phyloP scores from a whole-genome alignment of 2,888 invertebrate genomes.

The Sesamia inferens region DNA sequence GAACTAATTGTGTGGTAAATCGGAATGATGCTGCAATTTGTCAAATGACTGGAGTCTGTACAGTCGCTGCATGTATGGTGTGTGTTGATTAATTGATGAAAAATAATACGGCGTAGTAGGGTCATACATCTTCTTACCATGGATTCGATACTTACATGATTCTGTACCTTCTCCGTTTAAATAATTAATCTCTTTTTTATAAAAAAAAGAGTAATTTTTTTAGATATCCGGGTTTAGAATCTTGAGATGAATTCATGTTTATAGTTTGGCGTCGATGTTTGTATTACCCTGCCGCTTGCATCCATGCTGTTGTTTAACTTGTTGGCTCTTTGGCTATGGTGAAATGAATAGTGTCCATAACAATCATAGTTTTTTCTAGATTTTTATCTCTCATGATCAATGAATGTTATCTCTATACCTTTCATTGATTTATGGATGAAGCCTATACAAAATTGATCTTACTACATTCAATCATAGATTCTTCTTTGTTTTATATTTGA shows the following conservation, averaged over 20 bases:
- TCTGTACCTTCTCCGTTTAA: too few relatives aligned
- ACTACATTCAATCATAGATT: not conserved
- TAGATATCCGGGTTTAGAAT: not conserved
- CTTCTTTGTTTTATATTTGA: not conserved
- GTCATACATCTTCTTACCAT: too few relatives aligned
- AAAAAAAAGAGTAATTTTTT: not conserved
- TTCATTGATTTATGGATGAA: not conserved
- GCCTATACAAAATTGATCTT: not conserved
- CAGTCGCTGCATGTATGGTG: not conserved
- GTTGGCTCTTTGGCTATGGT: not conserved
- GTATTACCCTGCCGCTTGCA: not conserved
- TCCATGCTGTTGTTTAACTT: not conserved
- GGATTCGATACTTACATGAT: too few relatives aligned
- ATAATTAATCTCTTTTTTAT: too few relatives aligned
- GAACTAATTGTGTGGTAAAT: constrained; percentile 83
- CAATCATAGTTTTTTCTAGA: not conserved
- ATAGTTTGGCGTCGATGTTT: too few relatives aligned
- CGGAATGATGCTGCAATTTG: constrained; percentile 78
- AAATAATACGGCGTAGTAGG: not conserved
- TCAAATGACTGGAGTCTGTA: constrained; percentile 65
- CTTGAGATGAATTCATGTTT: not conserved
- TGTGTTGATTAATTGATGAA: constrained; percentile 4
- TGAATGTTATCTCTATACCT: not conserved
- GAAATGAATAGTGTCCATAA: not conserved
- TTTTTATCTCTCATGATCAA: too few relatives aligned